Evolutionary conservation across 2,113 vertebrate genomes (phyloP).

Genomic region (Chloropsis hardwickii): DNA sequence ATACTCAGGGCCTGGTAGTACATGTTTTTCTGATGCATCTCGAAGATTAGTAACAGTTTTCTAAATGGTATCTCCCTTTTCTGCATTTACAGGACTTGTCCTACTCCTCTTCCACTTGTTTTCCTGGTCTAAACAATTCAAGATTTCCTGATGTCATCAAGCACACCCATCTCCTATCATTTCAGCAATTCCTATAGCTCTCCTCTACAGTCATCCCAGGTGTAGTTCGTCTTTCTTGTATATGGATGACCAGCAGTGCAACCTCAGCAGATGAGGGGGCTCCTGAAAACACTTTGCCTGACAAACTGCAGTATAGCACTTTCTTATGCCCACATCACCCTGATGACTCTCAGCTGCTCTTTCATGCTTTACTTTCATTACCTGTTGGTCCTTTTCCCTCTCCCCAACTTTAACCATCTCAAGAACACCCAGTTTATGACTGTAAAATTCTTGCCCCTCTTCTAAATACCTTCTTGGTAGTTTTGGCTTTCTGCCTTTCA

Average conservation of each 20-base stretch:
- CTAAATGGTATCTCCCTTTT: background rate
- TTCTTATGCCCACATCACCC: background rate
- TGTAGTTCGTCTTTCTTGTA: background rate
- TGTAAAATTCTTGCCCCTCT: background rate
- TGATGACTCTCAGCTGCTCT: background rate
- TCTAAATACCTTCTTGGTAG: background rate
- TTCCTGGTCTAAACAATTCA: background rate
- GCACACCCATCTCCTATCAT: background rate
- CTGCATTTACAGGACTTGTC: background rate
- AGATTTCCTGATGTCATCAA: background rate
- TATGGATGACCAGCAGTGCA: background rate
- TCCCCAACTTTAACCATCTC: background rate
- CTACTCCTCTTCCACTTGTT: background rate
- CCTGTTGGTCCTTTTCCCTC: background rate
- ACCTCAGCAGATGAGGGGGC: background rate
- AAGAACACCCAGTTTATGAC: background rate
- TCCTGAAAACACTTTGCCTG: background rate
- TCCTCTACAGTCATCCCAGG: background rate
- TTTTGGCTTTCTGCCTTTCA: background rate
- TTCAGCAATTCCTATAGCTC: background rate
- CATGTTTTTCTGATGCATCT: rapidly evolving
- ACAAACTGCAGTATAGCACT: background rate
- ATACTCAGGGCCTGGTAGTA: background rate
- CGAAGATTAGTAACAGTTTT: background rate
- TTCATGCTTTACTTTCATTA: background rate